Conservation (phyloP, 2,888 invertebrate genomes). For the Phalera bucephala region DNA sequence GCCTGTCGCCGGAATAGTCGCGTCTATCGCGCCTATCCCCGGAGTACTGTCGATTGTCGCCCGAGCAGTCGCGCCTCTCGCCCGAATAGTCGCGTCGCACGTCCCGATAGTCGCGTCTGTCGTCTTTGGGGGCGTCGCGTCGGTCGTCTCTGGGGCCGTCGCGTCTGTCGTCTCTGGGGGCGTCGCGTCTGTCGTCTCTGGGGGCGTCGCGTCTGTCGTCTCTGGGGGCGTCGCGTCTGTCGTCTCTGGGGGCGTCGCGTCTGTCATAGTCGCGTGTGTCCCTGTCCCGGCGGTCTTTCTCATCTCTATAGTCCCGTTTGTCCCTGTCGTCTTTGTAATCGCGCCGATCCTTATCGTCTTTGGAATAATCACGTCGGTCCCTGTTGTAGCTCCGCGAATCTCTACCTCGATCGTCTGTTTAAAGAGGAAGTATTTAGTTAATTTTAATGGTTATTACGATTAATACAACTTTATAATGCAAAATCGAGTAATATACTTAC, state of each 20-base stretch:
- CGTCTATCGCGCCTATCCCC: conserved; percentile 26
- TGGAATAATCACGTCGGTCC: conserved; percentile 63
- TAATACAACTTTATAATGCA: no score
- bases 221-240: conserved; percentile 18
- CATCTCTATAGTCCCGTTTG: conserved; percentile 27
- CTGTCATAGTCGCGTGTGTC: conserved; percentile 22
- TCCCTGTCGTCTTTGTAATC: conserved; percentile 42
- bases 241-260: conserved; percentile 21
- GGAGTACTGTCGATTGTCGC: conserved; percentile 9
- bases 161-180: conserved; percentile 26
- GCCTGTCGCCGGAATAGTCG: conserved; percentile 21
- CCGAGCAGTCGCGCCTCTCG: conserved; percentile 20
- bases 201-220: conserved; percentile 12
- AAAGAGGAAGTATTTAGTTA: no score
- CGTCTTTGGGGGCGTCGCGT: conserved; percentile 19
- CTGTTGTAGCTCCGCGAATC: conserved; percentile 69
- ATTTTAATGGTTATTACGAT: no score
- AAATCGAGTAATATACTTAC: no score
- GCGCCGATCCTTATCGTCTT: conserved; percentile 51
- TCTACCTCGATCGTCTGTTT: conserved; percentile 60
- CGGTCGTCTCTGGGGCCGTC: conserved; percentile 27
- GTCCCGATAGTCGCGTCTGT: no score
- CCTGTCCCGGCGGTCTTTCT: conserved; percentile 35
- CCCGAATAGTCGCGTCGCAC: conserved; percentile 15
- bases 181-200: conserved; percentile 18